Percentiles rank a stretch among this genome's conserved stretches.
phyloP scores from a whole-genome alignment of 2,113 vertebrate species.

The Forbesichthys agassizii region DNA sequence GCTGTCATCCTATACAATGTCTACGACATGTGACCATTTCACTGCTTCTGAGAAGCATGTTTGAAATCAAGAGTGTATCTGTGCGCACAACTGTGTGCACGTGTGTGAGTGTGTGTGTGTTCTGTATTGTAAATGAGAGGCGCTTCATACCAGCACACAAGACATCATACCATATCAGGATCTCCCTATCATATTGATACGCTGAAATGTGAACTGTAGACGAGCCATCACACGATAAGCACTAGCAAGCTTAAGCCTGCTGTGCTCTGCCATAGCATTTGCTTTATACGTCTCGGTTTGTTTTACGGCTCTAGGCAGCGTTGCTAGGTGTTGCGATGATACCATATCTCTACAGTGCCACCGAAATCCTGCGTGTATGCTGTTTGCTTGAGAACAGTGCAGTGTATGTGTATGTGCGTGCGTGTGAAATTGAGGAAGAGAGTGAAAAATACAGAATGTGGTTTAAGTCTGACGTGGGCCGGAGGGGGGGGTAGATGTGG shows the following conservation, averaged over 20 bases:
- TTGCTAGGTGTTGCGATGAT: slow-evolving; percentile 62
- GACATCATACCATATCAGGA: slow-evolving; percentile 63
- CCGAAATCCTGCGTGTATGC: slow-evolving; percentile 40
- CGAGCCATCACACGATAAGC: slow-evolving; percentile 42
- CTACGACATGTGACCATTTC: slow-evolving; percentile 88
- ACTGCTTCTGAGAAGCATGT: slow-evolving; percentile 95
- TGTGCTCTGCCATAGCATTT: slow-evolving; percentile 14
- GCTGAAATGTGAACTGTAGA: slow-evolving; percentile 64
- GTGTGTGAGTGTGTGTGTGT: not conserved
- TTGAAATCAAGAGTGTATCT: slow-evolving; percentile 40
- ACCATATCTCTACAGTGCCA: slow-evolving; percentile 57
- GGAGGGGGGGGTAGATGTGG: slow-evolving; percentile 25
- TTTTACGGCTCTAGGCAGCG: slow-evolving; percentile 41
- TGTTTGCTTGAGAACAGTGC: slow-evolving; percentile 41
- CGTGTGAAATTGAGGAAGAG: not conserved
- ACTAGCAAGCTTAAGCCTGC: slow-evolving; percentile 52
- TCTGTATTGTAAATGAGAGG: slow-evolving; percentile 73
- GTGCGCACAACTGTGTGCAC: not conserved
- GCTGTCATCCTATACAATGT: slow-evolving; percentile 78
- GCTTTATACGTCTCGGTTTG: slow-evolving; percentile 11
- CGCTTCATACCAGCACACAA: slow-evolving; percentile 64
- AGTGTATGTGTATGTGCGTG: slow-evolving; percentile 17
- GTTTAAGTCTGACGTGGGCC: slow-evolving; percentile 10
- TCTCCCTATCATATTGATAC: slow-evolving; percentile 73
- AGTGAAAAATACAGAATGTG: slow-evolving; percentile 15